phyloP scores from a whole-genome alignment of 2,113 vertebrate genomes.

The Hydrolagus affinis region DNA sequence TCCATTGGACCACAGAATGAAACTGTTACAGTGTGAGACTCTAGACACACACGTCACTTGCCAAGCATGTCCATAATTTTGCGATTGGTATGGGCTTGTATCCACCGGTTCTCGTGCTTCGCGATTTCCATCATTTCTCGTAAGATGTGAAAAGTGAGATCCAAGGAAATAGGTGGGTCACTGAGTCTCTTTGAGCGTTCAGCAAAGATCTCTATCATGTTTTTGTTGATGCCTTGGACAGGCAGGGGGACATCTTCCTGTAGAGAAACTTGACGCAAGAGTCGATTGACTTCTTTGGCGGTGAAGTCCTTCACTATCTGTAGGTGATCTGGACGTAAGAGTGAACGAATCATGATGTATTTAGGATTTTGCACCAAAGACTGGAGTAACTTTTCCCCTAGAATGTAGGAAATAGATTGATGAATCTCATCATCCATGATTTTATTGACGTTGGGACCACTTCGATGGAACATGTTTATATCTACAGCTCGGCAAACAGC shows the following conservation, averaged over 20 bases:
- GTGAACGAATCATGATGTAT: constrained; percentile 39
- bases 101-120: constrained; percentile 68
- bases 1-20: constrained; percentile 10
- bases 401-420: constrained; percentile 43
- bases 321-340: constrained; percentile 39
- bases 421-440: constrained; percentile 47
- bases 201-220: constrained; percentile 38
- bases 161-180: constrained; percentile 78
- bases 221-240: constrained; percentile 34
- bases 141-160: constrained; percentile 87
- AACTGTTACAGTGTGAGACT: not conserved
- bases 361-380: constrained; percentile 44
- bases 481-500: constrained; percentile 49
- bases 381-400: constrained; percentile 46
- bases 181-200: constrained; percentile 58
- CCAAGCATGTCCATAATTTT: constrained; percentile 77
- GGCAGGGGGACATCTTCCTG: constrained; percentile 35
- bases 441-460: constrained; percentile 45
- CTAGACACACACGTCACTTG: constrained; percentile 55
- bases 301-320: constrained; percentile 41
- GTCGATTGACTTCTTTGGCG: constrained; percentile 31
- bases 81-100: constrained; percentile 77
- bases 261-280: constrained; percentile 32
- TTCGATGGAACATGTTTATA: constrained; percentile 43
- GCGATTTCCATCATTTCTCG: constrained; percentile 81